phyloP scores from a whole-genome alignment of 2,113 vertebrate genomes.

The Panthera leo region DNA sequence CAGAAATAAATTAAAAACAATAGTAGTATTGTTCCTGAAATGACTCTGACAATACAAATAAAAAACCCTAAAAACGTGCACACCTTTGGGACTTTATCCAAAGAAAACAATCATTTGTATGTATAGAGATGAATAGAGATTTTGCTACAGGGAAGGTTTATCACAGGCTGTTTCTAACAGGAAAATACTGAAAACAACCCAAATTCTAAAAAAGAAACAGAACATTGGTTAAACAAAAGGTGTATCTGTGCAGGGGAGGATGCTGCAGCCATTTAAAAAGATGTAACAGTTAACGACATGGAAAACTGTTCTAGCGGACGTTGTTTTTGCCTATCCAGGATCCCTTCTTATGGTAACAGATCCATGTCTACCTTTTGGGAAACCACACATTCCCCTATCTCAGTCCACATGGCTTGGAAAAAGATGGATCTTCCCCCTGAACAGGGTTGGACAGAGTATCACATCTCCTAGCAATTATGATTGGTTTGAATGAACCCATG shows the following conservation, averaged over 20 bases:
- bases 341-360: background rate
- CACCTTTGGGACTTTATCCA: background rate
- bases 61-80: background rate
- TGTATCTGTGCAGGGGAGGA: background rate
- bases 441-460: background rate
- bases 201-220: background rate
- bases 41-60: background rate
- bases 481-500: background rate
- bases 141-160: background rate
- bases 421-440: background rate
- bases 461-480: background rate
- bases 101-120: background rate
- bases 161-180: background rate
- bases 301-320: background rate
- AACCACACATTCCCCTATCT: background rate
- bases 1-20: background rate
- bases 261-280: background rate
- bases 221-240: background rate
- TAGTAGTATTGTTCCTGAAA: background rate
- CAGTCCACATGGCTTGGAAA: background rate
- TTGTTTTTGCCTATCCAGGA: background rate
- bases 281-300: background rate
- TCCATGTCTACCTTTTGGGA: background rate
- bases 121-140: background rate
- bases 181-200: background rate